phyloP scores from a whole-genome alignment of 2,113 vertebrate genomes.

The Hipposideros armiger region DNA sequence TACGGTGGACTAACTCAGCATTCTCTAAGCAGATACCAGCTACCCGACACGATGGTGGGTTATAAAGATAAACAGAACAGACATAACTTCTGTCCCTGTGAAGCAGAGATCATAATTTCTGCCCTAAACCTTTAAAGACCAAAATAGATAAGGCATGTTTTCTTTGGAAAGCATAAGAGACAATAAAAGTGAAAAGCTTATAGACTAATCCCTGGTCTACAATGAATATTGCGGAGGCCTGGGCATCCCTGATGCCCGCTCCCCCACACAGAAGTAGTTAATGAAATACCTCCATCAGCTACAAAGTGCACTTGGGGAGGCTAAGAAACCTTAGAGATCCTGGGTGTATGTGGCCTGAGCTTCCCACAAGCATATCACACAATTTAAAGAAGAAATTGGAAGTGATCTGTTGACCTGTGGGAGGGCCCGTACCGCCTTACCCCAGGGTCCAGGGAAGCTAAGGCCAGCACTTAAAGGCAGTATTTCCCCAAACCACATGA shows the following conservation, averaged over 20 bases:
- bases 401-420: background rate
- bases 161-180: background rate
- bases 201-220: background rate
- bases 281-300: background rate
- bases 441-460: background rate
- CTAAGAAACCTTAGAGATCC: background rate
- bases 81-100: background rate
- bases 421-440: background rate
- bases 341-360: background rate
- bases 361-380: background rate
- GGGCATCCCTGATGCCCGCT: background rate
- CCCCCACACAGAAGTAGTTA: background rate
- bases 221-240: background rate
- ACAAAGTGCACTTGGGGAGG: background rate
- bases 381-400: background rate
- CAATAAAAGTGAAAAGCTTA: background rate
- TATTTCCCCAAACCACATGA: background rate
- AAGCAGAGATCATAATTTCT: background rate
- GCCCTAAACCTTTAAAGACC: background rate
- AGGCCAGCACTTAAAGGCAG: background rate
- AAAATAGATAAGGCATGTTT: background rate
- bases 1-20: background rate
- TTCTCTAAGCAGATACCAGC: background rate
- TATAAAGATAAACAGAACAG: constrained; percentile 1
- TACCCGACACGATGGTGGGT: background rate